Evolutionary conservation across 2,113 vertebrate species (phyloP), one percentile per base, ranked within the genome.

Genomic region (Bubo bubo): DNA sequence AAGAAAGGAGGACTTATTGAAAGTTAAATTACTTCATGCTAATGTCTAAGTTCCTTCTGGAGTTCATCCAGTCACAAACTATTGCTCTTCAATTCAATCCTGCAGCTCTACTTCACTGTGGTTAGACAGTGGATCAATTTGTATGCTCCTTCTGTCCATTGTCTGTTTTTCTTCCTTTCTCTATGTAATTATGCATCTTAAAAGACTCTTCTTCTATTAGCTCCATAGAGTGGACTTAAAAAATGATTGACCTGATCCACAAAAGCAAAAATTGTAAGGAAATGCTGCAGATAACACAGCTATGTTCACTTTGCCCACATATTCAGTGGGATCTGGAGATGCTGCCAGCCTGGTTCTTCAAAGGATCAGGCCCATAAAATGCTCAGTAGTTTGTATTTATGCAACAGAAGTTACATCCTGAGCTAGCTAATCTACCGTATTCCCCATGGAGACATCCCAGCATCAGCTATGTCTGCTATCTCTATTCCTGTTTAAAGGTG

Each of bases 401-500:
- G 28, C 41, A 95, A 79, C 53, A 95, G 91, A 95, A 82, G 62
- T 67, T 66, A 21, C 35, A 90, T 63, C 22, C 63, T 87, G 86
- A 83, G 91, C 32, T 86, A 91, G 45, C 30, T 93, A 93, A 93
- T 91, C 88, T 92, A 64, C 62, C 2, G 0, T 83, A 75, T 94
- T 96, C 89, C 96, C 87, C 90, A 91, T 28, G 84, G 90, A 97
- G 80, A 87, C 35, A 90, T 87, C 50, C 79, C 71, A 63, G 58
- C 84, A 91, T 92, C 88, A 85, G 47, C 49, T 72, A 49, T 0
- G 2, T 81, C 81, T 86, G 91, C 56, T 88, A 71, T 88, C 90
- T 88, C 88, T 97, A 86, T 96, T 96, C 86, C 90, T 95, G 89
- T 95, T 92, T 97, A 87, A 93, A 97, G 95, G 93, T 96, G 94